Base-by-base conservation (phyloP, 2,113 vertebrate species). In the Hydrolagus affinis region DNA sequence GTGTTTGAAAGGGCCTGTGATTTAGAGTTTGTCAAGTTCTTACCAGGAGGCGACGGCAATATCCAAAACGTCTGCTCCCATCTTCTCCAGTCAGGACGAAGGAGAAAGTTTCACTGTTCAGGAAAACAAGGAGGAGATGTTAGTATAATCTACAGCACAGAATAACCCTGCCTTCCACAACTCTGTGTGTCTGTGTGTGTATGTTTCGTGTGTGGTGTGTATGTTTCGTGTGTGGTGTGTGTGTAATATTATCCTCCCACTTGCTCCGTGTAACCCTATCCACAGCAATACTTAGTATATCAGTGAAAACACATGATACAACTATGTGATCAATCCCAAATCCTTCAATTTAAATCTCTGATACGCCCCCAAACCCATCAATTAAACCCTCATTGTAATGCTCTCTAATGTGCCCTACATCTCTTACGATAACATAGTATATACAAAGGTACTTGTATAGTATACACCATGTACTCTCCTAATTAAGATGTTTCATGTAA, bases 31-130 rank as follows among this genome's bases (percentile, higher is more conserved):
- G 32, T 44, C 44, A 44, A 44, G 11, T 21, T 28, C 86, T 91
- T 92, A 98, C 97, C 96, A 98, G 90, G 86, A 98, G 93, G 88
- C 97, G 95, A 2, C 97, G 95, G 88, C 97, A 98, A 87, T 98
- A 98, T 30, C 97, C 97, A 57, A 98, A 98, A 85, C 97, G 88
- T 44, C 97, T 92, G 92, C 96, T 97, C 85, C 97, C 97, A 57
- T 98, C 97, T 90, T 98, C 97, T 71, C 97, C 96, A 0, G 97
- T 98, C 87, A 98, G 87, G 86, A 98, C 97, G 86, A 98, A 98
- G 0, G 97, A 98, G 90, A 98, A 98, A 0, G 97, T 98, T 89
- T 98, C 97, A 88, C 97, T 98, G 89, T 30, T 86, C 68, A 87
- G 87, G 86, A 3, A 25, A 19, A 57, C 75, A 64, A 71, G 85